Evolutionary conservation across 2,797 vertebrate genomes (phyloP), one percentile per base, ranked within the genome.

Genomic region (Octomys mimax): DNA sequence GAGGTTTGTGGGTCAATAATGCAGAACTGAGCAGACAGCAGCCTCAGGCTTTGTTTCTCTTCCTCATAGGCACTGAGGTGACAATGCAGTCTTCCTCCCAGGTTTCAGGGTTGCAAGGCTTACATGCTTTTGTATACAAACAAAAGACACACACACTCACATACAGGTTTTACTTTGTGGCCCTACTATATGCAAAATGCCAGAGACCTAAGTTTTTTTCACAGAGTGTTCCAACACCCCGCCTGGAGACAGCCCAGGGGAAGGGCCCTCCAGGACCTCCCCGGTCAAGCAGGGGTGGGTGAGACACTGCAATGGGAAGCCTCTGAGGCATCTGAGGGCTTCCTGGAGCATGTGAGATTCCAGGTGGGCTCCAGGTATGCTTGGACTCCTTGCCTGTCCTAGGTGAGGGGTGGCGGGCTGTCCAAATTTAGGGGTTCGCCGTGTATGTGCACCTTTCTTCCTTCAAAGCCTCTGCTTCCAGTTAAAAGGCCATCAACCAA

Each of bases 401-500:
- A 86, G 79, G n/a, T 19, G 8, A 2, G 26, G 86, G 12, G 66
- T 61, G 42, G 39, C 36, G 3, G 61, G 36, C 16, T 36, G 5
- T 75, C 46, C 52, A 14, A 49, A 54, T 77, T 68, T 73, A 79
- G 57, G 66, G 64, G 59, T 73, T 82, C 52, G 87, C 28, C 52
- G 1, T 46, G 16, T 61, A 7, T 59, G 39, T 84, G 33, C 24
- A 0, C 59, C 33, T 89, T 89, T 93, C 68, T 86, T 66, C 62
- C 36, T 91, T 94, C 2, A 19, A 89, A 85, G 87, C 54, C 64
- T 3, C 62, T 62, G 49, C 54, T 81, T 91, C 59, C 33, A 73
- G 75, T 86, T 95, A 91, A 90, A 96, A 95, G 83, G 39, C 57
- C 49, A 61, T 59, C 71, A 71, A 28, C 59, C 22, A 39, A 93